These are phyloP conservation scores for Geophilus truncorum DNA, from an alignment of 2,888 invertebrate genomes.

Conservation along the genomic window DNA sequence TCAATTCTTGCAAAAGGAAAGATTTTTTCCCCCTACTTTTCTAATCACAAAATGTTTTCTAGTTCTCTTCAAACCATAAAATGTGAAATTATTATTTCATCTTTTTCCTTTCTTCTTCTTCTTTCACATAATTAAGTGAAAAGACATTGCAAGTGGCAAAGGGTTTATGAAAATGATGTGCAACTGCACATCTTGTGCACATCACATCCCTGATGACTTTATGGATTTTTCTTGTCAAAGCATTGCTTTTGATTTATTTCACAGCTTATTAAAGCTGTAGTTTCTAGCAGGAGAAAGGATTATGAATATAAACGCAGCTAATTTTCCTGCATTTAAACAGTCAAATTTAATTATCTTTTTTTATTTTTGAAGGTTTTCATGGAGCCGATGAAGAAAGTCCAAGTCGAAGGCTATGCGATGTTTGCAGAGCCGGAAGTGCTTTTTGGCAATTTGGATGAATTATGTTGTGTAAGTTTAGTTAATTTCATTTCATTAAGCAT, in stretches of 20 bases:
- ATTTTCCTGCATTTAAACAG: too few relatives aligned
- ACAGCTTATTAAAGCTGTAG: not conserved
- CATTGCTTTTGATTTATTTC: not conserved
- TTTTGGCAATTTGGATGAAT: constrained; percentile 59
- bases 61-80: not conserved
- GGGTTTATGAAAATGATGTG: not conserved
- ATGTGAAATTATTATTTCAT: too few relatives aligned
- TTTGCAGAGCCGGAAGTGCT: constrained; percentile 59
- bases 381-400: constrained; percentile 60
- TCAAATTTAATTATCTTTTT: not conserved
- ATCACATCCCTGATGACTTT: not conserved
- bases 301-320: too few relatives aligned
- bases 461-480: constrained; percentile 56
- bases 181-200: not conserved
- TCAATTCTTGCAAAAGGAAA: too few relatives aligned
- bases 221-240: not conserved
- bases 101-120: not conserved
- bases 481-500: too few relatives aligned
- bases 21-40: too few relatives aligned
- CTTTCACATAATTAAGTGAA: not conserved
- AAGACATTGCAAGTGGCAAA: not conserved
- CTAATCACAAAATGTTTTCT: too few relatives aligned
- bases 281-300: too few relatives aligned
- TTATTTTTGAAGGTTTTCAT: constrained; percentile 55
- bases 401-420: constrained; percentile 61